Percentiles rank a stretch among this genome's conserved stretches.
These are phyloP conservation scores for Chascanopsetta lugubris DNA, from an alignment of 2,113 vertebrate genomes.

Conservation along the genomic window DNA sequence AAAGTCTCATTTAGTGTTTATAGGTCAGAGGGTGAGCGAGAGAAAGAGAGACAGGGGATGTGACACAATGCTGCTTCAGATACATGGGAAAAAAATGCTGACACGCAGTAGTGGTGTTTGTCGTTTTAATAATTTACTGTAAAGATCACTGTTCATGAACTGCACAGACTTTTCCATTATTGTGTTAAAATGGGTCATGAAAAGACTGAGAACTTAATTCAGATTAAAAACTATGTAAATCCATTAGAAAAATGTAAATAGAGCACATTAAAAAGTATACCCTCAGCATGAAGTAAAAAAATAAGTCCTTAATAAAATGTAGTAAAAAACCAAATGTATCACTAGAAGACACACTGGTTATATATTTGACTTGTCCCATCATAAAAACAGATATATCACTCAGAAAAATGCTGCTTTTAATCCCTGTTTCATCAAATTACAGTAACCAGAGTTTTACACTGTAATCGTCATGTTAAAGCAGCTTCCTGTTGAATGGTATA, in stretches of 20 bases:
- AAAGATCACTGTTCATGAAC: background rate
- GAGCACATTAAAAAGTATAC: no score
- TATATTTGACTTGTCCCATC: background rate
- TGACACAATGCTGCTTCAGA: no score
- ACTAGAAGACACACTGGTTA: background rate
- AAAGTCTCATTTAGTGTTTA: no score
- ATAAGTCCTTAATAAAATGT: background rate
- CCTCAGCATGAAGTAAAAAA: no score
- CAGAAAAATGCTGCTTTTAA: slow-evolving; percentile 27
- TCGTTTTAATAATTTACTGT: slow-evolving; percentile 2
- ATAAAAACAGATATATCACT: slow-evolving; percentile 25
- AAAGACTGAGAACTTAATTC: background rate
- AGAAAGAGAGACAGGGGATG: background rate
- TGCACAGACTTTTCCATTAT: background rate
- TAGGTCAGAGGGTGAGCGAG: no score
- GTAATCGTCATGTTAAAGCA: slow-evolving; percentile 59
- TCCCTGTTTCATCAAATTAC: slow-evolving; percentile 46
- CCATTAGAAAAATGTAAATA: no score
- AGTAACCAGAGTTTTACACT: slow-evolving; percentile 61
- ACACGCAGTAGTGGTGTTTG: background rate
- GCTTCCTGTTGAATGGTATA: slow-evolving; percentile 2
- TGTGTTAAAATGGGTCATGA: no score
- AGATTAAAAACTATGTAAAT: no score
- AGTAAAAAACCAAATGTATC: background rate
- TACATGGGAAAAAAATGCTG: no score